Evolutionary conservation across 2,113 vertebrate species (phyloP), one percentile per base, ranked within the genome.

Genomic region (Anser cygnoides): DNA sequence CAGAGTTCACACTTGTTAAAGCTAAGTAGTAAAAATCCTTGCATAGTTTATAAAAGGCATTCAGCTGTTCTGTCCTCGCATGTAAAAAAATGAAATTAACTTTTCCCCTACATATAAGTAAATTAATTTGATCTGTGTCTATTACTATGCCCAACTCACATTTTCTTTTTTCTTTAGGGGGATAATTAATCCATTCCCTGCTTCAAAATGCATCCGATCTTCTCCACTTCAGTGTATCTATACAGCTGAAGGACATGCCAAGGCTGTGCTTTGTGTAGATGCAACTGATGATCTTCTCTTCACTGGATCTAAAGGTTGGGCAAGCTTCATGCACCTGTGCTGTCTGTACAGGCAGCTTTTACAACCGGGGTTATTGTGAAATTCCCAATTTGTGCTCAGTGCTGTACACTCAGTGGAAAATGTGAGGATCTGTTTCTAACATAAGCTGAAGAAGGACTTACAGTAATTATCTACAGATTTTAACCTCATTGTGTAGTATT

Each of bases 271-370:
- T 61, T 99, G 99, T 55, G 98, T 99, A 31, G 99, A 99, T 82
- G 98, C 98, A 85, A 99, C 99, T 3, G 99, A 99, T 59, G 99
- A 99, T 95, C 98, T 99, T 68, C 99, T 99, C 52, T 99, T 99
- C 94, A 99, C 99, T 15, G 99, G 99, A 70, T 99, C 99, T 52
- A 99, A 99, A 99, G 99, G 99, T 99, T 85, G 89, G 95, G 31
- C 71, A 75, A 85, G 23, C 62, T 89, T 50, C 67, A 9, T 43
- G 23, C 22, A 33, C 54, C 41, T n/a, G 31, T 78, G 35, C 54
- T 87, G 67, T 57, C 62, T 93, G 8, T 37, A 79, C 61, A 94
- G 59, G 57, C 41, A 82, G 39, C 43, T 85, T 72, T 85, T 74
- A 70, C 22, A 63, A 1, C 39, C 10, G 17, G 8, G 50, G 13